These are phyloP conservation scores for Unio pictorum DNA, from an alignment of 2,888 invertebrate species.

Conservation along the genomic window DNA sequence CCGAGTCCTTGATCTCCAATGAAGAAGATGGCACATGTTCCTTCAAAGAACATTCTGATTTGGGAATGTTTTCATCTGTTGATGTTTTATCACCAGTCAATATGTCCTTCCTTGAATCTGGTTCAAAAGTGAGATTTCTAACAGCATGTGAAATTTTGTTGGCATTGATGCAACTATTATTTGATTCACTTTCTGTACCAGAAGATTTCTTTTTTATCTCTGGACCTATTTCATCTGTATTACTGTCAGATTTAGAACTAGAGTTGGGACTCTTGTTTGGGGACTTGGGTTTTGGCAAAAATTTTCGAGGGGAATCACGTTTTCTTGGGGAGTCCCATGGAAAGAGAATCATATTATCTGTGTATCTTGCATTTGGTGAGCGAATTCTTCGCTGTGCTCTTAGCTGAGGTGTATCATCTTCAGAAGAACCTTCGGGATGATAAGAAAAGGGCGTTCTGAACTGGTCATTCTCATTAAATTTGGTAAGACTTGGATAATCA, in stretches of 20 bases:
- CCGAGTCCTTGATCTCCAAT: constrained; percentile 21
- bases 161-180: not conserved
- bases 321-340: constrained; percentile 20
- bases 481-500: too few species aligned
- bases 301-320: not conserved
- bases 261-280: constrained; percentile 4
- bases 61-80: constrained; percentile 3
- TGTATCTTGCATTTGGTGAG: constrained; percentile 34
- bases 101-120: not conserved
- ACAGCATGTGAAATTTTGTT: not conserved
- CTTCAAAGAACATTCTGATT: not conserved
- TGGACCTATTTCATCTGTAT: constrained; percentile 3
- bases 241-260: not conserved
- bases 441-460: not conserved
- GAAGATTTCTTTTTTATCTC: constrained; percentile 1
- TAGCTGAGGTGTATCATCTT: not conserved
- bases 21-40: constrained; percentile 6
- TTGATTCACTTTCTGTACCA: not conserved
- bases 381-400: constrained; percentile 17
- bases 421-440: not conserved
- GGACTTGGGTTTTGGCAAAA: constrained; percentile 1
- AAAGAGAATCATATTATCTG: constrained; percentile 33
- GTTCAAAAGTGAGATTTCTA: too few species aligned
- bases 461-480: too few species aligned
- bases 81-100: not conserved